Base-by-base conservation (phyloP, 30 jellyfish, hydroid and myxozoan species). In the Aurelia sp. region DNA sequence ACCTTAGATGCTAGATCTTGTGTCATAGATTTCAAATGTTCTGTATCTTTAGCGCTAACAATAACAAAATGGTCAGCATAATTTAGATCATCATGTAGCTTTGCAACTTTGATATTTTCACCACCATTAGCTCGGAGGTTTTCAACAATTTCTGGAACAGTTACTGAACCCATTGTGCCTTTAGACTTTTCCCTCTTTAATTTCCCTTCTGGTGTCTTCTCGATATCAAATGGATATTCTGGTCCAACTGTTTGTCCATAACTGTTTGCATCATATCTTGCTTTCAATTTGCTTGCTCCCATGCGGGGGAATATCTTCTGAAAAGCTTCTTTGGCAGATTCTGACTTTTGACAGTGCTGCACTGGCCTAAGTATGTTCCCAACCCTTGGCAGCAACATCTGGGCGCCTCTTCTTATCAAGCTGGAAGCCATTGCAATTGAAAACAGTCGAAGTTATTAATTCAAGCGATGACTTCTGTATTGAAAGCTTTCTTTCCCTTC, bases 181-280 rank as follows among this genome's bases (percentile, higher is more conserved):
- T 80, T 88, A 3, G 90, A 74, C 61, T 88, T 88, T 19, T 88
- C 91, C 41, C 96, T 73, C 41, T 88, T 88, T 10, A 88, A 6
- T 83, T 88, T 88, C 31, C 89, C 79, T 79, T 88, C 96, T 37
- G 92, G 91, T 22, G 96, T 88, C 66, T 88, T 88, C 65, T 88
- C 96, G 53, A 88, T 74, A 41, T 88, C 96, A 51, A 88, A 88
- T 15, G 96, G 96, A 55, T 88, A 88, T 50, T 88, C 96, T 16
- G 92, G 91, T n/a, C 96, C 96, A 72, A 79, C 86, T 47, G 96
- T 75, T 60, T 88, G 96, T 72, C 96, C 96, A 79, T 88, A 88
- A 74, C 96, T 88, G 68, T 88, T 88, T 23, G 92, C 90, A 72
- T 88, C 96, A 51, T 88, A 88, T 79, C 89, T 88, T 73, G 96